Evolutionary conservation across 2,113 vertebrate species (phyloP), one percentile per base, ranked within the genome.

Genomic region (Climacteris rufus): DNA sequence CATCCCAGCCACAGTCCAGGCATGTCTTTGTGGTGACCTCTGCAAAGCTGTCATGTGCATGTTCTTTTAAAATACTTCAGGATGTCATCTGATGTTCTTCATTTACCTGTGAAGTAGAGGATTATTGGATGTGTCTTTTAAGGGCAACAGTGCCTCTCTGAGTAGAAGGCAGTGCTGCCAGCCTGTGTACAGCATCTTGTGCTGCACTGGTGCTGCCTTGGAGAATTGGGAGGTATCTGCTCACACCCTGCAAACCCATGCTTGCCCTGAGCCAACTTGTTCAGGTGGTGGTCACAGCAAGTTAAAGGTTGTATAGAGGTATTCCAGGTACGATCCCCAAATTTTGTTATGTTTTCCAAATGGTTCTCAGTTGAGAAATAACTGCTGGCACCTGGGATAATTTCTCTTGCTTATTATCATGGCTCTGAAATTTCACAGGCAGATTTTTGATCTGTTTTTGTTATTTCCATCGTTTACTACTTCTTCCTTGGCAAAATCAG

Each of bases 21-120:
- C 18, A 4, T 3, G 1, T 39, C 10, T 50, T 57, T 91, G 11
- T 78, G 27, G 30, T 42, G 33, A 68, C 25, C 20, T 89, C 25
- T 47, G 22, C 10, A 25, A 37, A 84, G 50, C 53, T 70, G 1
- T 60, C 4, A 7, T 8, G 6, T 75, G 6, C 6, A 0, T 15
- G 4, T 50, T 79, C 37, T 69, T 45, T 31, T 81, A 30, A 49
- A 68, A 7, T 54, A 79, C 31, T 57, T 84, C 4, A 50, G n/a
- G 33, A 19, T 40, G 44, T 24, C 28, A 14, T 6, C 5, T 42
- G 40, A 16, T 78, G 33, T 61, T 87, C 18, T 79, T 31, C 9
- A 37, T 21, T 91, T 49, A 13, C 15, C 33, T 65, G 23, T 30
- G 23, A 27, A 81, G 33, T 11, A 42, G 45, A 44, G 4, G 10